Base-by-base conservation (phyloP, 2,113 vertebrate species). In the Holacanthus passer region DNA sequence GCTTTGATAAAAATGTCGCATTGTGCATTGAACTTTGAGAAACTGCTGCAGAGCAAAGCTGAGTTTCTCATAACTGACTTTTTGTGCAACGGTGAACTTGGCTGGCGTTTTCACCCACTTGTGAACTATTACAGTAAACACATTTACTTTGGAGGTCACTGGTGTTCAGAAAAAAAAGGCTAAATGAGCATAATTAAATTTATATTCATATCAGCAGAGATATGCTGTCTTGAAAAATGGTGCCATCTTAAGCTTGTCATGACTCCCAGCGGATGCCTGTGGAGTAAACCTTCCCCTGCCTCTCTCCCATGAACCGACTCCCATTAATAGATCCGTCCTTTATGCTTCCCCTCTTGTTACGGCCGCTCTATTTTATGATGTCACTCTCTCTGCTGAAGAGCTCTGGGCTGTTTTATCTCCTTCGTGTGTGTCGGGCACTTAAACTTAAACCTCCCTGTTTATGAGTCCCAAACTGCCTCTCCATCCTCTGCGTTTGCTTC, bases 371-470 rank as follows among this genome's bases (percentile, higher is more conserved):
- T 90, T 95, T 94, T 94, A 94, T 93, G 89, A 93, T 93, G 89
- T 92, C 87, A 88, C 90, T 90, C 86, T 85, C 83, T 77, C 86
- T 81, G 80, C 87, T 90, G 89, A 90, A 91, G 89, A 94, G 92
- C 89, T 89, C 82, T 47, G 91, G 88, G 92, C 90, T 85, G 83
- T 77, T 94, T 93, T 93, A 94, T 93, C 75, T 90, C 77, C 85
- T 92, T 85, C 72, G 73, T 89, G 90, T 92, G 86, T 92, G 85
- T 84, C 41, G 73, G 87, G 88, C 89, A 92, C 93, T 94, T 94
- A 94, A 93, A 92, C 71, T 87, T 91, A 92, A 91, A 91, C 92
- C 89, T 91, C 87, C 87, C 74, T 91, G 88, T 94, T 94, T 94
- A 94, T 22, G 91, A 90, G 86, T 90, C 91, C 89, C 93, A 87